Percentiles rank a stretch among this genome's conserved stretches.
phyloP scores from a whole-genome alignment of 92 coral and sea anemone genomes.

The Nematostella vectensis region DNA sequence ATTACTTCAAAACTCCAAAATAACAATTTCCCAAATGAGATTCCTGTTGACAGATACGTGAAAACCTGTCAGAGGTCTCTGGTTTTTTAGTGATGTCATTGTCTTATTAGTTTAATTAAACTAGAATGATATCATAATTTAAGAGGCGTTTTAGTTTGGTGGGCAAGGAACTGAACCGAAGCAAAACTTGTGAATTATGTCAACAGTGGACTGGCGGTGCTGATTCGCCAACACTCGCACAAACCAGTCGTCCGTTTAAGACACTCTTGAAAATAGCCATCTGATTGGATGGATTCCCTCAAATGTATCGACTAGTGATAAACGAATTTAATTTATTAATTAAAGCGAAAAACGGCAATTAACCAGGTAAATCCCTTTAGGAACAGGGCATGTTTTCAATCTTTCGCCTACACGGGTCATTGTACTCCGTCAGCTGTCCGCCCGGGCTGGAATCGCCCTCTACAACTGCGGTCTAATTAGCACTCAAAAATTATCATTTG shows the following conservation, averaged over 20 bases:
- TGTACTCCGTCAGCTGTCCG: no score
- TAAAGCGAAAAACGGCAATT: slow-evolving; percentile 97
- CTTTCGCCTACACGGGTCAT: slow-evolving; percentile 71
- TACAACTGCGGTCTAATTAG: no score
- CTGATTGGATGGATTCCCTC: slow-evolving; percentile 58
- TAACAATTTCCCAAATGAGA: no score
- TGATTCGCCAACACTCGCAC: slow-evolving; percentile 49
- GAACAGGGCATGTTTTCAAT: slow-evolving; percentile 82
- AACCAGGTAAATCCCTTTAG: slow-evolving; percentile 98
- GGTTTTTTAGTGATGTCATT: slow-evolving; percentile 24
- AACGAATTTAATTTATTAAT: slow-evolving; percentile 99
- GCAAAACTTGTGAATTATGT: slow-evolving; percentile 4
- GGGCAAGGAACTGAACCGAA: slow-evolving; percentile 47
- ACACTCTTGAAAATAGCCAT: slow-evolving; percentile 29
- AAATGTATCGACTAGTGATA: slow-evolving; percentile 89
- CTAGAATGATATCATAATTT: slow-evolving; percentile 55
- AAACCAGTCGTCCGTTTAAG: slow-evolving; percentile 42
- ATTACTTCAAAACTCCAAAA: no score
- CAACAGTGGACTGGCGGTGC: background rate
- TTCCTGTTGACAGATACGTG: no score
- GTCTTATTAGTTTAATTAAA: slow-evolving; percentile 63
- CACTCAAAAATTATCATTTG: no score
- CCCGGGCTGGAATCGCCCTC: no score
- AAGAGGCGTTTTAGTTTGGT: slow-evolving; percentile 44
- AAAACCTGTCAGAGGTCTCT: no score